A percentile compares a stretch with the other conserved stretches of the same genome.
Evolutionary conservation across 1,140 invertebrate genomes (phyloP).

Genomic region (Ceratoteleas bidentatus): DNA sequence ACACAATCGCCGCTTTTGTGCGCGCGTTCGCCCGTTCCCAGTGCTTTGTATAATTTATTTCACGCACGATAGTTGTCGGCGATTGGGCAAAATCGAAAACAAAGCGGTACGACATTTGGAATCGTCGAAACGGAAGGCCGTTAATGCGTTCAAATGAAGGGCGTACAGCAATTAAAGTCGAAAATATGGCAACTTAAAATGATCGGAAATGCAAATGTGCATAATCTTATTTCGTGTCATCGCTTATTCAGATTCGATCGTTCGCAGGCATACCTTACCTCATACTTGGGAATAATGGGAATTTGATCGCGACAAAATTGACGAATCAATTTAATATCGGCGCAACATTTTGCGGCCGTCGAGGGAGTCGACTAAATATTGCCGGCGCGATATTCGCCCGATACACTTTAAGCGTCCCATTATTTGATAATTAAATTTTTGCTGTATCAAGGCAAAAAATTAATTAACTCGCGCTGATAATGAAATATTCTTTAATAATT

Average conservation of each 20-base stretch:
- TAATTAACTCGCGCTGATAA: constrained; percentile 10
- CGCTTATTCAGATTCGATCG: too few species aligned
- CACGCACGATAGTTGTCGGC: background rate
- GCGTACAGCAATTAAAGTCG: too few species aligned
- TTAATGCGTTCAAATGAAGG: too few species aligned
- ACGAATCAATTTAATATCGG: constrained; percentile 19
- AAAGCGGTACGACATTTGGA: too few species aligned
- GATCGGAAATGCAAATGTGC: too few species aligned
- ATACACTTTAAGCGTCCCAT: background rate
- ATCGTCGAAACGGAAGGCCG: too few species aligned
- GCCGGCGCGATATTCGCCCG: background rate
- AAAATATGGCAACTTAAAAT: too few species aligned
- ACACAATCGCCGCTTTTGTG: constrained; percentile 32
- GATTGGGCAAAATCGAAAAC: too few species aligned
- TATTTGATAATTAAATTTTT: constrained; percentile 19
- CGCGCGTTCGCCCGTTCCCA: constrained; percentile 2
- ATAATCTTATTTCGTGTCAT: too few species aligned
- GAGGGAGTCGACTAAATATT: constrained; percentile 8
- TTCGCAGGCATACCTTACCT: too few species aligned
- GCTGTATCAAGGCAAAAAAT: constrained; percentile 10
- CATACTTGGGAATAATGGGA: background rate
- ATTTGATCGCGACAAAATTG: constrained; percentile 18
- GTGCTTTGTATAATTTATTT: constrained; percentile 22
- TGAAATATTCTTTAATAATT: constrained; percentile 33
- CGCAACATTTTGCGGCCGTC: constrained; percentile 1